Evolutionary conservation across 2,888 invertebrate genomes (phyloP).

Genomic region (Drosophila eohydei): DNA sequence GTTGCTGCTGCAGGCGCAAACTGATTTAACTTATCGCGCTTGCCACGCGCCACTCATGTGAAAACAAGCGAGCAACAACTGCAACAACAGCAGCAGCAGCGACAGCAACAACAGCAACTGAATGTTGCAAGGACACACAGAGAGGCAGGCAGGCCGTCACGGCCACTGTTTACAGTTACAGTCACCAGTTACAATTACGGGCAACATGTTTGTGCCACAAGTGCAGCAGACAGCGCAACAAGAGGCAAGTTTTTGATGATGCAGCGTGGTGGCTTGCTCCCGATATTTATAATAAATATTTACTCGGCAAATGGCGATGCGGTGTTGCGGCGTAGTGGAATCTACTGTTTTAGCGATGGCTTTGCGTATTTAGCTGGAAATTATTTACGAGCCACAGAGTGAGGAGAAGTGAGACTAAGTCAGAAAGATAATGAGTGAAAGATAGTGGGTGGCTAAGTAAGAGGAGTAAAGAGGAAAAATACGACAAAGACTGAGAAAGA

Average conservation of each 20-base stretch:
- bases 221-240: constrained; percentile 40
- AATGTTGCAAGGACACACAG: constrained; percentile 25
- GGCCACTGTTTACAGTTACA: constrained; percentile 13
- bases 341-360: constrained; percentile 26
- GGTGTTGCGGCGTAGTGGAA: background rate
- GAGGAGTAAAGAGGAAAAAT: too few relatives aligned
- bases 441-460: background rate
- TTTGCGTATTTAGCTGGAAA: constrained; percentile 38
- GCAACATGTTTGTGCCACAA: constrained; percentile 47
- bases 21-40: constrained; percentile 75
- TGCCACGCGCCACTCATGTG: constrained; percentile 63
- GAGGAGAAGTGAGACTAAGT: background rate
- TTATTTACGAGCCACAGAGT: constrained; percentile 25
- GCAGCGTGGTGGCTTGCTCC: background rate
- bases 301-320: constrained; percentile 11
- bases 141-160: constrained; percentile 4
- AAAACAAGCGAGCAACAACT: constrained; percentile 49
- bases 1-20: constrained; percentile 43
- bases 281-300: constrained; percentile 62
- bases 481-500: background rate
- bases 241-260: constrained; percentile 1
- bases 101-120: constrained; percentile 28
- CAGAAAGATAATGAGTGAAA: background rate
- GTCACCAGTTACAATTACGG: constrained; percentile 40
- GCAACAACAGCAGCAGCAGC: constrained; percentile 28